phyloP scores from a whole-genome alignment of 2,797 vertebrate genomes.

The Falco biarmicus region DNA sequence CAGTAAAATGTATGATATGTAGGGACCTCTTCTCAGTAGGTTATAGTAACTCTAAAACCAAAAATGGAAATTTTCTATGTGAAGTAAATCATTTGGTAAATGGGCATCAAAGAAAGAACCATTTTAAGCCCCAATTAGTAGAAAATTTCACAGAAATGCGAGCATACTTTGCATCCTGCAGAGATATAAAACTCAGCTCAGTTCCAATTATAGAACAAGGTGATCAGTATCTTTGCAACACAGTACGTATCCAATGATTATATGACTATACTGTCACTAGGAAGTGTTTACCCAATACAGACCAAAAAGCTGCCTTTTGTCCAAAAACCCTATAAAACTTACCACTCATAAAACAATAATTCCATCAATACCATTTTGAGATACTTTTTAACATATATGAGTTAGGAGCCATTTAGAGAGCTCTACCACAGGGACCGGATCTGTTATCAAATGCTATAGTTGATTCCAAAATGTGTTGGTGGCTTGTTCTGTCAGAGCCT shows the following conservation, averaged over 20 bases:
- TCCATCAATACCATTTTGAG: background rate
- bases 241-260: background rate
- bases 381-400: background rate
- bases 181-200: constrained; percentile 33
- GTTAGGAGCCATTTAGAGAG: background rate
- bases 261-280: background rate
- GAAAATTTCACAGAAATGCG: constrained; percentile 20
- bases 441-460: background rate
- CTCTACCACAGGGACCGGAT: background rate
- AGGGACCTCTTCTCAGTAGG: background rate
- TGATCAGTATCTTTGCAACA: background rate
- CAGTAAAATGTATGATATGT: background rate
- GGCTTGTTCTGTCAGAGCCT: background rate
- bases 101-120: background rate
- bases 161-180: constrained; percentile 33
- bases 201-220: background rate
- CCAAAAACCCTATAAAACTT: background rate
- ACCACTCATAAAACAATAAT: background rate
- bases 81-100: background rate
- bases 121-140: constrained; percentile 26
- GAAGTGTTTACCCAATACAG: background rate
- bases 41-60: background rate
- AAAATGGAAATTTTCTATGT: background rate
- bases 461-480: background rate
- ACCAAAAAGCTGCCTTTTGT: background rate